Percentiles rank a stretch among this genome's conserved stretches.
These are phyloP conservation scores for Fistularia commersonii DNA, from an alignment of 2,797 vertebrate species.

Conservation along the genomic window DNA sequence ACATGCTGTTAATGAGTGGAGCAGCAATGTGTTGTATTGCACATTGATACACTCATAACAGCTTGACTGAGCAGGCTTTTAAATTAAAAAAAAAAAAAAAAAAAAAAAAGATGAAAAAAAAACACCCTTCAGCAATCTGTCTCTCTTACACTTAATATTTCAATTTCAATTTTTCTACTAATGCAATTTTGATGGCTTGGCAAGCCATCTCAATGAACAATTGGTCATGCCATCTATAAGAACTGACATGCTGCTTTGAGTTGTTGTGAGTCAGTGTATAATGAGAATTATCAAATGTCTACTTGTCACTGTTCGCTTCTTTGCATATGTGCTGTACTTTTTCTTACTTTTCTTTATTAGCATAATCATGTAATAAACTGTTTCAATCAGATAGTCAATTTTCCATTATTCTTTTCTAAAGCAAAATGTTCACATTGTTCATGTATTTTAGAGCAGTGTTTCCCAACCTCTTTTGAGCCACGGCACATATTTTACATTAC, in stretches of 20 bases:
- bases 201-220: slow-evolving; percentile 47
- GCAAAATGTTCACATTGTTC: too few relatives aligned
- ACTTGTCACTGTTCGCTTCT: slow-evolving; percentile 18
- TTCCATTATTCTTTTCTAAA: too few relatives aligned
- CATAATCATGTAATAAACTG: neutral
- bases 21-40: slow-evolving; percentile 55
- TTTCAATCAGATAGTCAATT: too few relatives aligned
- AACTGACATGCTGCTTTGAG: slow-evolving; percentile 23
- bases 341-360: slow-evolving; percentile 10
- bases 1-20: slow-evolving; percentile 53
- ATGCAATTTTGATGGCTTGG: slow-evolving; percentile 50
- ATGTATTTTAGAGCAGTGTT: too few relatives aligned
- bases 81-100: slow-evolving; percentile 33
- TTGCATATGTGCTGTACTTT: neutral
- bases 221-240: slow-evolving; percentile 30
- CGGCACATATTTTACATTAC: too few relatives aligned
- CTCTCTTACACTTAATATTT: slow-evolving; percentile 46
- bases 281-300: slow-evolving; percentile 10
- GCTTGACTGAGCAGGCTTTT: slow-evolving; percentile 42
- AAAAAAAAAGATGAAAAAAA: slow-evolving; percentile 43
- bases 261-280: slow-evolving; percentile 15
- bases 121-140: slow-evolving; percentile 49
- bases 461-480: too few relatives aligned
- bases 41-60: slow-evolving; percentile 64
- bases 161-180: slow-evolving; percentile 34